Base-by-base conservation (phyloP, 2,888 invertebrate species). In the Thereva nobilitata region DNA sequence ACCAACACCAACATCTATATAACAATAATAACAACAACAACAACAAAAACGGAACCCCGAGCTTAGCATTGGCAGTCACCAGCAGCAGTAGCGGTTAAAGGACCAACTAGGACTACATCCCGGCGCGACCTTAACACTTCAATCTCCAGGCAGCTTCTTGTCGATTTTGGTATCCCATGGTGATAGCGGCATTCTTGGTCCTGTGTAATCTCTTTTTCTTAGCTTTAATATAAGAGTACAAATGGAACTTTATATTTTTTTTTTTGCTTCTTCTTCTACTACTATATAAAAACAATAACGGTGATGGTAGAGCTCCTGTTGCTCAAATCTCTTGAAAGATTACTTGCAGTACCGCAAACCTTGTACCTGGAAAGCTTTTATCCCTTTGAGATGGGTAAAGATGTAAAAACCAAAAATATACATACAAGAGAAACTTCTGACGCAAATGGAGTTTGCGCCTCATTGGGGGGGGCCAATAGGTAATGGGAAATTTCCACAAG, bases 251-350 rank as follows among this genome's bases (percentile, higher is more conserved):
- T 44, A 23, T 42, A n/a, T 9, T 56, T 56, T 2, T 23, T 23
- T 2, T 23, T 23, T 2, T 23, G 2, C 23, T 23, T 2, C 23
- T 23, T 2, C 23, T 23, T 2, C 23, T 23, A 23, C 23, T 23
- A 23, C 23, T 23, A 23, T 23, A 23, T 23, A 23, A 23, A 23
- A 23, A 23, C 23, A 23, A 23, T 23, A 23, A 23, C 23, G 23
- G 23, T 23, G 1, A 23, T 23, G 23, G 23, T 23, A 23, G 42
- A 38, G 59, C 44, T 38, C 47, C 47, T 47, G 8, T 45, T 59
- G 59, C 59, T 49, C 59, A 59, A 59, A 59, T 59, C 59, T 59
- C 59, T 59, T 10, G 45, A 5, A 47, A 59, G 38, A 49, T 37
- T 10, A 5, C 12, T 41, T 12, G 10, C 41, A 10, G 35, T 59